Percentiles rank a stretch among this genome's conserved stretches.
Evolutionary conservation across 2,113 vertebrate genomes (phyloP).

Genomic region (Microtus richardsoni): DNA sequence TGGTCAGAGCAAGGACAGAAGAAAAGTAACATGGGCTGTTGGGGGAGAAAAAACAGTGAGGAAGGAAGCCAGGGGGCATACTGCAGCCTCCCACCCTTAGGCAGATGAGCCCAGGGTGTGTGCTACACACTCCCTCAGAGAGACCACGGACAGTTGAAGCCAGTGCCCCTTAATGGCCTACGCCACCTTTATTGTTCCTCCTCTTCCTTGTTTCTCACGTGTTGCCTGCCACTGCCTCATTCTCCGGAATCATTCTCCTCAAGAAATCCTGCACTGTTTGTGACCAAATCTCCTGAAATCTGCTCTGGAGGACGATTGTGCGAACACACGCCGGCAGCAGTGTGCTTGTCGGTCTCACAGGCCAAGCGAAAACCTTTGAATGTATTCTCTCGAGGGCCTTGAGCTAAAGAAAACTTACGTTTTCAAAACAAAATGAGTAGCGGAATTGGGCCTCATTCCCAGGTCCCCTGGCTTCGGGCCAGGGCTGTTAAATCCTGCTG

Average conservation of each 20-base stretch:
- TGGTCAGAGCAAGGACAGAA: not conserved
- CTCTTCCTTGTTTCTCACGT: not conserved
- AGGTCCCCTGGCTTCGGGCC: not conserved
- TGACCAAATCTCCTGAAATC: not conserved
- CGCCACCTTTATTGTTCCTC: not conserved
- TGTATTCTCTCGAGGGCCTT: constrained; percentile 18
- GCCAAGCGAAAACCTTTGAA: not conserved
- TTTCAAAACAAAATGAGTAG: constrained; percentile 31
- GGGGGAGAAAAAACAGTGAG: not conserved
- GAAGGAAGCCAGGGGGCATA: not conserved
- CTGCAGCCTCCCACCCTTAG: not conserved
- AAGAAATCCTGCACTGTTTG: not conserved
- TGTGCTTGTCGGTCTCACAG: not conserved
- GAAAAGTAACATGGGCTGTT: not conserved
- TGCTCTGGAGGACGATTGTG: not conserved
- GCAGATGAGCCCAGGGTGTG: not conserved
- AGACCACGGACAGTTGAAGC: not conserved
- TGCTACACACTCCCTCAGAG: not conserved
- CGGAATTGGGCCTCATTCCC: not conserved
- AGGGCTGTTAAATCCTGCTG: not conserved
- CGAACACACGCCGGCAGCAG: not conserved
- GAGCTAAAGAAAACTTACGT: constrained; percentile 12
- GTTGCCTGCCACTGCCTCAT: not conserved
- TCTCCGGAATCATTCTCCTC: not conserved
- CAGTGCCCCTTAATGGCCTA: not conserved